Base-by-base conservation (phyloP, 2,888 invertebrate species). In the Oligia fasciuncula region DNA sequence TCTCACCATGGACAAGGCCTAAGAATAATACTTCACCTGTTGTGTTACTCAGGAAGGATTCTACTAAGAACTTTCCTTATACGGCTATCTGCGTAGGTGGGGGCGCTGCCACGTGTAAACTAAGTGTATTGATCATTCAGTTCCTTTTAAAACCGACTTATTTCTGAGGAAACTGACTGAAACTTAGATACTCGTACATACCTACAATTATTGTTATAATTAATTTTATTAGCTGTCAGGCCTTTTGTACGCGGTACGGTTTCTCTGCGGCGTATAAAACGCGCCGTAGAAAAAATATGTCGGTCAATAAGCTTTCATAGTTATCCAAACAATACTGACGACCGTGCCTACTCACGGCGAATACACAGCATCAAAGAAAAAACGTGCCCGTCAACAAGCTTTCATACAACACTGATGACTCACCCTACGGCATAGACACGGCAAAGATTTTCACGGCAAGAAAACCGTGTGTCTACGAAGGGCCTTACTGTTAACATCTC, bases 21-120 rank as follows among this genome's bases (percentile, higher is more conserved):
- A 63, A 70, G 4, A 80, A 73, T 51, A 60, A 60, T 57, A 66
- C n/a, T 51, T 51, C 23, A n/a, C 9, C 23, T 29, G 11, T 51
- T 60, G 23, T 29, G 40, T 40, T 57, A 57, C 23, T 65, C 1
- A 14, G 14, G 29, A 13, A 23, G 29, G 40, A 13, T 57, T 57
- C 11, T 40, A n/a, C 23, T 43, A n/a, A 35, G 43, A 66, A 51
- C 11, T 54, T 73, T 73, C 51, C 19, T 51, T 6, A 23, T 23
- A 4, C 11, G 6, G 13, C 13, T 43, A 43, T 2, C 23, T 19
- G 57, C 17, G 19, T 51, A 60, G 23, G 57, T 43, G 11, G 60
- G 19, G 19, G 1, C 6, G 1, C 29, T 35, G 17, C 29, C 74
- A 67, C 73, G 80, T 57, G 79, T 66, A 43, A 43, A 29, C 17